phyloP scores from a whole-genome alignment of 2,113 vertebrate genomes.

The Thunnus thynnus region DNA sequence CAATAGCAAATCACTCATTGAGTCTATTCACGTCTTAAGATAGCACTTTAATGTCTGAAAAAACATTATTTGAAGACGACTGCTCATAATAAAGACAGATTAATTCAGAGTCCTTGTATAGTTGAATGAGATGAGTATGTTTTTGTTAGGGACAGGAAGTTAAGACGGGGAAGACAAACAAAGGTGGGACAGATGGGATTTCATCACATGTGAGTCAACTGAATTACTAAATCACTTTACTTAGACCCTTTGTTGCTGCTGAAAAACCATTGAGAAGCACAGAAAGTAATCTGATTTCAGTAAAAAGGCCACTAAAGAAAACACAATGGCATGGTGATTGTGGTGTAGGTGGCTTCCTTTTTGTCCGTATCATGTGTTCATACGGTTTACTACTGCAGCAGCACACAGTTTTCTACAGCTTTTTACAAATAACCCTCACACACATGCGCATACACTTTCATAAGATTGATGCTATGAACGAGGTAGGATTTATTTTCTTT shows the following conservation, averaged over 20 bases:
- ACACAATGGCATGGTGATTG: conserved; percentile 67
- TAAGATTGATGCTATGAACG: conserved; percentile 6
- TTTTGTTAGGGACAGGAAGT: conserved; percentile 24
- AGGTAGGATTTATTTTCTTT: background rate
- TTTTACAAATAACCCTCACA: background rate
- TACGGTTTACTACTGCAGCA: background rate
- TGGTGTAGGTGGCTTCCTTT: conserved; percentile 39
- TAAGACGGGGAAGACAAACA: conserved; percentile 19
- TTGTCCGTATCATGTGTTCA: conserved; percentile 23
- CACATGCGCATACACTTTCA: conserved; percentile 8
- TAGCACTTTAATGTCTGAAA: conserved; percentile 1
- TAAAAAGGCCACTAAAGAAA: conserved; percentile 30
- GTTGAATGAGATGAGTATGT: conserved; percentile 21
- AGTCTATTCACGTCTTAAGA: conserved; percentile 11
- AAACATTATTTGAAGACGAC: background rate
- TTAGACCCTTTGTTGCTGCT: conserved; percentile 58
- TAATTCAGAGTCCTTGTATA: conserved; percentile 31
- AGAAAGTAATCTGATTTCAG: conserved; percentile 73
- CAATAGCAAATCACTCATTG: conserved; percentile 47
- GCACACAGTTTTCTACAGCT: background rate
- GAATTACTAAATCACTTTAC: conserved; percentile 66
- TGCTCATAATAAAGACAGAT: conserved; percentile 23
- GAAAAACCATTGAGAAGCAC: conserved; percentile 52
- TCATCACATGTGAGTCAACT: conserved; percentile 22
- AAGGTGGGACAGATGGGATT: conserved; percentile 66